phyloP scores from a whole-genome alignment of 2,113 vertebrate genomes.

The Phalacrocorax pelagicus region DNA sequence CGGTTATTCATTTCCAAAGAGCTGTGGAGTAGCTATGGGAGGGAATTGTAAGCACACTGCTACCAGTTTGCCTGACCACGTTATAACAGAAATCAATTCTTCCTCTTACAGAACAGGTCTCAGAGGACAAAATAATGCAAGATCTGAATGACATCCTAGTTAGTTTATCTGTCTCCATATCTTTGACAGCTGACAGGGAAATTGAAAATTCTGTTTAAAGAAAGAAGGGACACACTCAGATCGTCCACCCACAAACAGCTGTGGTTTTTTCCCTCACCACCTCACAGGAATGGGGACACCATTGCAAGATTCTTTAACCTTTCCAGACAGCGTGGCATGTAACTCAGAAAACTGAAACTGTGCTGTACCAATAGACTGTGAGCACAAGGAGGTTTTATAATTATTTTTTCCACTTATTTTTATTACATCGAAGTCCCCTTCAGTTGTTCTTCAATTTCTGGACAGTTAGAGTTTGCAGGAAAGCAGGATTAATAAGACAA shows the following conservation, averaged over 20 bases:
- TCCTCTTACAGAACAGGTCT: slow-evolving; percentile 4
- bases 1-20: slow-evolving; percentile 24
- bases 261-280: background rate
- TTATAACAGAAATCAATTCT: slow-evolving; percentile 51
- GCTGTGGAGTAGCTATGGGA: slow-evolving; percentile 36
- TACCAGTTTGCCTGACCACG: background rate
- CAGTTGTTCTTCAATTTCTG: background rate
- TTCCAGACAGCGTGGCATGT: background rate
- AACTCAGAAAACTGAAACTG: background rate
- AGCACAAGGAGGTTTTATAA: background rate
- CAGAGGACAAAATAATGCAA: background rate
- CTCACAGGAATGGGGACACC: background rate
- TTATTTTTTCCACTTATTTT: background rate
- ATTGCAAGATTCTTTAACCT: background rate
- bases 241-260: background rate
- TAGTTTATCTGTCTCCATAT: background rate
- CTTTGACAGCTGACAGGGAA: background rate
- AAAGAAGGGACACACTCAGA: background rate
- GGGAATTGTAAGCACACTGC: slow-evolving; percentile 37
- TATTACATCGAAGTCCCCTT: background rate
- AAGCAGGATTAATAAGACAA: background rate
- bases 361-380: background rate
- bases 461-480: background rate
- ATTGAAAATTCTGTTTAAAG: background rate
- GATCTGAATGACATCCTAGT: background rate